These are phyloP conservation scores for Agrilus planipennis DNA, from an alignment of 1,140 invertebrate genomes.

Conservation along the genomic window DNA sequence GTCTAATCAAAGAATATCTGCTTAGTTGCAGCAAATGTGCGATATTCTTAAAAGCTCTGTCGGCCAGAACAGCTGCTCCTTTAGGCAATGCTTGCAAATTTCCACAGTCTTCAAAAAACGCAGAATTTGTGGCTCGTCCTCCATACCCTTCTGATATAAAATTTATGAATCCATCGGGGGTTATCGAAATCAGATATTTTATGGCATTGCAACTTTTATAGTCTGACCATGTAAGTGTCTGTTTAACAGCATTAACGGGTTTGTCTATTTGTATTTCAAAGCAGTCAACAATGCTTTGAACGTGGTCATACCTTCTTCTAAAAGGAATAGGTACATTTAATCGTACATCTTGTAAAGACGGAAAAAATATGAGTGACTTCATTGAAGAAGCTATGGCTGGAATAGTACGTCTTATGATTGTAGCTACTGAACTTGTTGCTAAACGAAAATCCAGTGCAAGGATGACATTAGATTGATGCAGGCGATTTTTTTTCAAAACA, in stretches of 20 bases:
- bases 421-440: neutral
- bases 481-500: slow-evolving; percentile 1
- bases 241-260: slow-evolving; percentile 2
- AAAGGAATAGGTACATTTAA: neutral
- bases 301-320: neutral
- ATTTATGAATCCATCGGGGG: slow-evolving; percentile 20
- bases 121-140: slow-evolving; percentile 17
- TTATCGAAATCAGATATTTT: slow-evolving; percentile 21
- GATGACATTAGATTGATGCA: neutral
- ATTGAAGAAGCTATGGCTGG: neutral
- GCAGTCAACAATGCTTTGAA: slow-evolving; percentile 5
- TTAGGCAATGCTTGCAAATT: slow-evolving; percentile 13
- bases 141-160: slow-evolving; percentile 21
- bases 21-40: neutral
- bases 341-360: neutral
- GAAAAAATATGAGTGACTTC: neutral
- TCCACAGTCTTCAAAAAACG: slow-evolving; percentile 13
- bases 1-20: slow-evolving; percentile 3
- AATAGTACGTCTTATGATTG: neutral
- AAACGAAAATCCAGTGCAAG: neutral
- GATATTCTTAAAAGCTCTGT: slow-evolving; percentile 14
- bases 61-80: slow-evolving; percentile 17
- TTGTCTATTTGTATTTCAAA: slow-evolving; percentile 10
- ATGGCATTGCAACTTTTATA: slow-evolving; percentile 18
- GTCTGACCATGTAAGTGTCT: slow-evolving; percentile 5